A percentile compares a stretch with the other conserved stretches of the same genome.
These are phyloP conservation scores for Streblospio benedicti DNA, from an alignment of 1,140 invertebrate species.

Conservation along the genomic window DNA sequence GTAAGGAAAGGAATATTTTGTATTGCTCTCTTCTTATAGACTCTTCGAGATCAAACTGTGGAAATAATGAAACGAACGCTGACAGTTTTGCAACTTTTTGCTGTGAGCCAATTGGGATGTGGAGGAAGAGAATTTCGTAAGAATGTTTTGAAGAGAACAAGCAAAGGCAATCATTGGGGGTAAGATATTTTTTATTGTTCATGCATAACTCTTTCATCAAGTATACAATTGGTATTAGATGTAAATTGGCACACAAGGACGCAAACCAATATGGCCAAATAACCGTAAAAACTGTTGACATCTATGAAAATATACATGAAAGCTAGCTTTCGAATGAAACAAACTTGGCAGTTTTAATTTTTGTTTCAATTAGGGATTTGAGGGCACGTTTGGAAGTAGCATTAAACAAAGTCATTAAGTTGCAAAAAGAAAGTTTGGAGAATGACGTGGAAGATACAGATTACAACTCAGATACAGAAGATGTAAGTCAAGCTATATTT, in stretches of 20 bases:
- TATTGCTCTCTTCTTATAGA: constrained; percentile 17
- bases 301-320: no score
- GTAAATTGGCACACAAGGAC: no score
- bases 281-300: no score
- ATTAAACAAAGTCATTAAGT: constrained; percentile 66
- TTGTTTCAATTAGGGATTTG: constrained; percentile 57
- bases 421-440: constrained; percentile 26
- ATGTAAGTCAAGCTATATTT: constrained; percentile 27
- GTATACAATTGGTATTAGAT: background rate
- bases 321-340: no score
- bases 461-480: constrained; percentile 55
- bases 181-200: constrained; percentile 41
- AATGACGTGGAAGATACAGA: background rate
- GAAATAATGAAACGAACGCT: constrained; percentile 74
- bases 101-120: constrained; percentile 83
- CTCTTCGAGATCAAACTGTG: constrained; percentile 30
- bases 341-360: no score
- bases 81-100: constrained; percentile 81
- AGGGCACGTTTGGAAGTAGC: constrained; percentile 85
- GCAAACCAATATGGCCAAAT: no score
- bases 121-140: constrained; percentile 62
- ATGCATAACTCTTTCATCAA: background rate
- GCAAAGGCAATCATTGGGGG: constrained; percentile 84
- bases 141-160: constrained; percentile 75
- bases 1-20: no score